phyloP scores from a whole-genome alignment of 1,140 invertebrate genomes.

The Pseudomyrmex dendroicus region DNA sequence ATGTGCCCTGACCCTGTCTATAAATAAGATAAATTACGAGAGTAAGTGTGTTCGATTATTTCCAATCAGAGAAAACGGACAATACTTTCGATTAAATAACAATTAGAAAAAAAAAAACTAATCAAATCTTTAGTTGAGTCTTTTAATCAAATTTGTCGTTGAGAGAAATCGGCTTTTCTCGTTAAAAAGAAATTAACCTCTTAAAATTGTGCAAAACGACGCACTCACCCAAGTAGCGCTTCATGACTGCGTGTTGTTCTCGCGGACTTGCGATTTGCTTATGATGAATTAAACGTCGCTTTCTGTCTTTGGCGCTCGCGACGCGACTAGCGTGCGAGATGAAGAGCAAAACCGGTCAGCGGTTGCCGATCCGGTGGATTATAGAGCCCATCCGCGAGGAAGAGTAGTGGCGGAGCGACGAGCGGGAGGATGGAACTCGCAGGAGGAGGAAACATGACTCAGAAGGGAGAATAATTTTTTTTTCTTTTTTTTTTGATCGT shows the following conservation, averaged over 20 bases:
- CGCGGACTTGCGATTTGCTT: neutral
- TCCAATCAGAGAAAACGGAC: no score
- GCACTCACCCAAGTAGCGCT: constrained; percentile 50
- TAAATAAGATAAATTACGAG: no score
- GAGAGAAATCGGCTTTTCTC: no score
- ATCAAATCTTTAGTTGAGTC: no score
- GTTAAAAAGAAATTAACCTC: no score
- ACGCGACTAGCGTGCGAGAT: neutral
- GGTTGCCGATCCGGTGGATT: constrained; percentile 25
- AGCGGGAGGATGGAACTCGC: neutral
- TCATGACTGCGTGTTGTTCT: constrained; percentile 32
- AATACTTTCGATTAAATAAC: no score
- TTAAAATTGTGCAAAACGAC: neutral
- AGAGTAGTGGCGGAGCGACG: constrained; percentile 48
- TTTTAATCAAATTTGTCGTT: no score
- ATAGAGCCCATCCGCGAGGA: constrained; percentile 33
- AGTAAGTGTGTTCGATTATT: no score
- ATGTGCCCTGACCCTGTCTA: no score
- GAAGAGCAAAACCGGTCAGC: constrained; percentile 62
- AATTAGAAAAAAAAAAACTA: no score
- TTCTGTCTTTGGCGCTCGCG: neutral
- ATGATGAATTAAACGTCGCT: constrained; percentile 16
- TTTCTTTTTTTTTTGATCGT: neutral
- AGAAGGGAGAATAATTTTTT: neutral
- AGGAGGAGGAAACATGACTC: constrained; percentile 51